Conservation (phyloP, 2,888 invertebrate species). For the Trimorus sp. region DNA sequence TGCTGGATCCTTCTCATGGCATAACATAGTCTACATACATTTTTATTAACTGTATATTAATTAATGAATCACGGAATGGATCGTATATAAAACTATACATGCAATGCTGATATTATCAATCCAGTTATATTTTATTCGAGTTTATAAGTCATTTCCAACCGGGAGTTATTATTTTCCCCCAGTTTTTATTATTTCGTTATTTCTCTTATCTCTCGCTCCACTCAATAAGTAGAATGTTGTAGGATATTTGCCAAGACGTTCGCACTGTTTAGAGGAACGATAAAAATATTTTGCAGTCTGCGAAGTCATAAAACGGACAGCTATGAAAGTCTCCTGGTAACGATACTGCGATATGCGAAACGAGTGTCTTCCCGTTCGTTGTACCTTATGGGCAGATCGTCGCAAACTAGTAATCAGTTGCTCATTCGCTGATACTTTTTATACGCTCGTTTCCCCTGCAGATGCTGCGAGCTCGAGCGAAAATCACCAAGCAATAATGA, state of each 20-base stretch:
- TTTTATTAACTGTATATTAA: too few relatives aligned
- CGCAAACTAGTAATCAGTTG: conserved; percentile 74
- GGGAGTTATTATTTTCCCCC: conserved; percentile 16
- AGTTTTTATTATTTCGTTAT: conserved; percentile 46
- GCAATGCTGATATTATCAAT: too few relatives aligned
- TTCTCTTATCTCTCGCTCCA: conserved; percentile 49
- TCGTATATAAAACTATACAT: too few relatives aligned
- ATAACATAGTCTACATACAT: too few relatives aligned
- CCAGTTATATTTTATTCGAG: too few relatives aligned
- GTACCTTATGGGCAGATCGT: conserved; percentile 69
- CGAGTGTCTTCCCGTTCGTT: conserved; percentile 47
- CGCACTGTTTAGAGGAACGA: conserved; percentile 43
- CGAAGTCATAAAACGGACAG: conserved; percentile 61
- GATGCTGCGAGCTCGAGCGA: conserved; percentile 66
- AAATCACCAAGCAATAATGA: conserved; percentile 77
- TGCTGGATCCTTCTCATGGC: too few relatives aligned
- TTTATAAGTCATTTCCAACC: too few relatives aligned
- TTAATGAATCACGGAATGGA: too few relatives aligned
- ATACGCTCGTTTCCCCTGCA: conserved; percentile 26
- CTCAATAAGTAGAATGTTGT: conserved; percentile 57
- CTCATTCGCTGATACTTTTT: conserved; percentile 66
- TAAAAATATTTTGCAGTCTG: conserved; percentile 44
- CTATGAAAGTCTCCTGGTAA: conserved; percentile 50
- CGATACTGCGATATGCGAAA: conserved; percentile 61
- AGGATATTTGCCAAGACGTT: conserved; percentile 53